Base-by-base conservation (phyloP, 2,888 invertebrate genomes). In the Reticulitermes lucifugus region DNA sequence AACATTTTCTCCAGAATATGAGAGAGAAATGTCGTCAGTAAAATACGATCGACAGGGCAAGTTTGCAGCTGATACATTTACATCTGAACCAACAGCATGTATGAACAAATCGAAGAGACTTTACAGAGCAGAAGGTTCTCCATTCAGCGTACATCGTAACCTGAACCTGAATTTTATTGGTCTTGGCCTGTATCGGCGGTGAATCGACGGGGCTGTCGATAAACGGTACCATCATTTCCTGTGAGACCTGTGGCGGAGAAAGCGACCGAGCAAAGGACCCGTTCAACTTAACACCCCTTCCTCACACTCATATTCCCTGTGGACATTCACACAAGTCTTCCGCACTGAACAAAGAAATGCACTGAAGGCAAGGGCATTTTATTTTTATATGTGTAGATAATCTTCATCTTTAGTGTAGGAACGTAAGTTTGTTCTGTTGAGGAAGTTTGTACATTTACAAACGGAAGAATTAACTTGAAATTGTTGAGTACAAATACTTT, bases 201-300 rank as follows among this genome's bases (percentile, higher is more conserved):
- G 55, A 18, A 18, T 55, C 55, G 55, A 55, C 55, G 55, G 18
- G 46, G 79, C 12, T 25, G 55, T n/a, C 79, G 29, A 79, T 55
- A 51, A 79, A 79, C 51, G 51, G 55, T 4, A 79, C 79, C 55
- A 51, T 79, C 79, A 79, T 55, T 79, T 79, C 79, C 79, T 46
- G 79, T 14, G 46, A 29, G 55, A 55, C n/a, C 12, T 65, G 65
- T 65, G 65, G 65, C 25, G 65, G n/a, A 25, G 25, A 65, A 65
- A 25, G n/a, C 65, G 25, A 25, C 65, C n/a, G 25, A 65, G 65
- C 65, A 65, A n/a, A 25, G n/a, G 10, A 65, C 65, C 65, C 7
- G 65, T 65, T 65, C 65, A 65, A n/a, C 55, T 5, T 18, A 12
- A 55, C 55, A 14, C 55, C 18, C 55, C 5, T 25, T 6, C 65